Conservation (phyloP, 2,888 invertebrate genomes). For the Creontiades dilutus region DNA sequence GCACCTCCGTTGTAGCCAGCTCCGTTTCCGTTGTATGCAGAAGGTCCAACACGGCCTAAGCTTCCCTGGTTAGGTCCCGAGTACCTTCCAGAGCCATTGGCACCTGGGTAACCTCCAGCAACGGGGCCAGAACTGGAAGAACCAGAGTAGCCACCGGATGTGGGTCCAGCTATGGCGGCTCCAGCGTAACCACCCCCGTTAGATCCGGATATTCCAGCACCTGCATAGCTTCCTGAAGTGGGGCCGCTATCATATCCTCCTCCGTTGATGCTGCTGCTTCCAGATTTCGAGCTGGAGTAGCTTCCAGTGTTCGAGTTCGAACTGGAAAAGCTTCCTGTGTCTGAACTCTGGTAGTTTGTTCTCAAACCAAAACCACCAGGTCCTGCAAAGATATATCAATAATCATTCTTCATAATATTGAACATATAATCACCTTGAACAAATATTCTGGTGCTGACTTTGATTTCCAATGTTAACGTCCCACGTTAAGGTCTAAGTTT, state of each 20-base stretch:
- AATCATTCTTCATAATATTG: too few species aligned
- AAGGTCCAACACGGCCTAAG: background rate
- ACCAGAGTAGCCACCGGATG: background rate
- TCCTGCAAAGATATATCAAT: background rate
- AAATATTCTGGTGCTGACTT: too few species aligned
- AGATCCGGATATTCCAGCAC: background rate
- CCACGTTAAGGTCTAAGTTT: too few species aligned
- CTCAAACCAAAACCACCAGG: slow-evolving; percentile 3
- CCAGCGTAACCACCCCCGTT: background rate
- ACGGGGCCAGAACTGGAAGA: background rate
- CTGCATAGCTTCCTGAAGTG: slow-evolving; percentile 43
- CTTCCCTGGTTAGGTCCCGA: slow-evolving; percentile 35
- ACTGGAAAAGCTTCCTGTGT: slow-evolving; percentile 32
- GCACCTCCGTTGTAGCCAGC: slow-evolving; percentile 52
- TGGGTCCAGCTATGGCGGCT: background rate
- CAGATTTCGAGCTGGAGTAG: slow-evolving; percentile 50
- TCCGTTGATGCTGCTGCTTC: background rate
- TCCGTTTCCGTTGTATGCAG: background rate
- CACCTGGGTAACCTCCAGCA: slow-evolving; percentile 16
- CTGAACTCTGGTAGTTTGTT: background rate
- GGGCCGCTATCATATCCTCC: background rate
- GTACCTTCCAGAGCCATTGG: background rate
- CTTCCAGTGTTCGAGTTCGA: slow-evolving; percentile 45
- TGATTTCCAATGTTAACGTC: too few species aligned
- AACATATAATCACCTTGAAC: too few species aligned